Evolutionary conservation across 2,113 vertebrate genomes (phyloP), one percentile per base, ranked within the genome.

Genomic region (Propithecus coquereli): DNA sequence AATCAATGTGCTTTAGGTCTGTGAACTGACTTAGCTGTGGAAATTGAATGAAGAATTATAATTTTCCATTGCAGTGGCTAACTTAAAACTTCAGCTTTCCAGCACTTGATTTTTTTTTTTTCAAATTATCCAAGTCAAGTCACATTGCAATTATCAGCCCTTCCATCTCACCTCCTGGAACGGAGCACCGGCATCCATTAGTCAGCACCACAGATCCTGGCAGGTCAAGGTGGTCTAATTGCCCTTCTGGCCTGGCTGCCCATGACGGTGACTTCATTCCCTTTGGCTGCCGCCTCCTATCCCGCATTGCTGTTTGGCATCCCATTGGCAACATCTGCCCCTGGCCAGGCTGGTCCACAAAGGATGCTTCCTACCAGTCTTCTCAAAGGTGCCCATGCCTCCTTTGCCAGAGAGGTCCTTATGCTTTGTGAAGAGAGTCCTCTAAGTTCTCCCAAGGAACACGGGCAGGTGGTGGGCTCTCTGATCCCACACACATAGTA

Each of bases 1-100:
- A 94, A 30, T 77, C 83, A 83, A 37, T 94, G 76, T 83, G n/a
- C n/a, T 77, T 91, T 77, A 87, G 12, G n/a, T 87, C 83, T 68
- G 40, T 83, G 40, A 76, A 91, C 63, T n/a, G 59, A 82, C 74
- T 63, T 79, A 59, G 76, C 83, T 91, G 76, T 61, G 43, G 50
- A 91, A 34, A 68, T 6, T 83, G 61, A 87, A 54, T 54, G 70
- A 83, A 16, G 30, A 34, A 66, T 43, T 59, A 40, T 45, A 66
- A 94, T 82, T 87, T 87, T 96, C 88, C 70, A 79, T 66, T 77
- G 23, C 52, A 16, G 14, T 84, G 61, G 45, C 40, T 77, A 45
- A 66, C 70, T 83, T 83, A 43, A 82, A 76, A 91, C 59, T 70
- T 34, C 40, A 90, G 5, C 23, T 83, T 92, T 71, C 83, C 76